Evolutionary conservation across 1,140 invertebrate species (phyloP), one percentile per base, ranked within the genome.

Genomic region (Chironomus striatipennis): DNA sequence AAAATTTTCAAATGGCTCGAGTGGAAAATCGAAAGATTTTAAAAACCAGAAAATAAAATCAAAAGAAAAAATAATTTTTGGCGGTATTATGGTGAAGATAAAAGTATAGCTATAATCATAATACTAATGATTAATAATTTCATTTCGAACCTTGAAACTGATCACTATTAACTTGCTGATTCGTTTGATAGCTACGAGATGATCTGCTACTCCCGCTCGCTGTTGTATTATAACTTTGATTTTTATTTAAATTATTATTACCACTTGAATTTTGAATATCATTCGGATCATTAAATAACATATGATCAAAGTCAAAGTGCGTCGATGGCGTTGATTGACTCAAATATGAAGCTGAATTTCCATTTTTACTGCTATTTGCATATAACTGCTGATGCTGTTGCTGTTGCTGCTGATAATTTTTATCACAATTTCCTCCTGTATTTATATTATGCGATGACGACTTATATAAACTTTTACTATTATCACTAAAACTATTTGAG

Each of bases 381-480:
- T 70, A 70, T 20, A 20, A 17, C 18, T 70, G 65, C 10, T 70
- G 65, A 10, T 70, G 65, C 65, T 70, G 65, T 17, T 70, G 65
- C 18, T 17, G 17, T 18, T 70, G 65, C 18, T 70, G 65, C 20
- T 70, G 65, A 70, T 70, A 70, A 70, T 70, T 70, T 70, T 70
- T 70, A 70, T 70, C 65, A 70, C 65, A 70, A 70, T 15, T 70
- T 70, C 65, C 65, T 20, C 65, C 65, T 70, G 65, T 70, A 70
- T 18, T 70, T 70, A 70, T 21, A 21, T 70, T 70, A 70, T 70
- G 65, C 17, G 65, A 70, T 21, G 65, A 70, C 20, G 65, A 70
- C 18, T 70, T 70, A 70, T 70, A 70, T 57, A 57, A 57, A 70
- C 8, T 21, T 70, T 70, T 70, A 70, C 18, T 70, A 70, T 21